These are phyloP conservation scores for Caenorhabditis becei DNA, from an alignment of 2,888 invertebrate species.

Conservation along the genomic window DNA sequence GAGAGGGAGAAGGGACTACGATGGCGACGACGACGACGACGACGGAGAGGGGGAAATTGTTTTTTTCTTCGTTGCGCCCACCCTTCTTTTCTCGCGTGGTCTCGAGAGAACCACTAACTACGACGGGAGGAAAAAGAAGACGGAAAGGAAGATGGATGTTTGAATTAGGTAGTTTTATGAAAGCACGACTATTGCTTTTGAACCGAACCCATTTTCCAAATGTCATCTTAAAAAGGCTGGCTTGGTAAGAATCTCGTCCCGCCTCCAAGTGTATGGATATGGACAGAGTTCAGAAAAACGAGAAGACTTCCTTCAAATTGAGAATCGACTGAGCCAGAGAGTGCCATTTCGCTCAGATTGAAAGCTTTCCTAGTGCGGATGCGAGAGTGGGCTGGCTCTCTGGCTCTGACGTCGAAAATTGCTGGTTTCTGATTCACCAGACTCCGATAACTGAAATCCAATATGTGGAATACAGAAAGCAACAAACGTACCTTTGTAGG, in stretches of 20 bases:
- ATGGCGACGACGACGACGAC: constrained; percentile 35
- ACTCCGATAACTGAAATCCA: background rate
- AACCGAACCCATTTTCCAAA: background rate
- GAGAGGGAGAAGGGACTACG: constrained; percentile 33
- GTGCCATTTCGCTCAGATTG: background rate
- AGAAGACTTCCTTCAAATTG: no score
- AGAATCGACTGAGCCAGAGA: background rate
- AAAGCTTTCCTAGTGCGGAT: background rate
- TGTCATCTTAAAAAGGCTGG: no score
- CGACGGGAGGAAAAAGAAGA: constrained; percentile 10
- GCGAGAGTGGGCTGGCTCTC: background rate
- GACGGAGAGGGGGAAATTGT: constrained; percentile 45
- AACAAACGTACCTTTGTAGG: constrained; percentile 6
- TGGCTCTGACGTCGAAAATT: background rate
- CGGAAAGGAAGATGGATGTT: constrained; percentile 38
- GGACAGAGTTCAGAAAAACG: no score
- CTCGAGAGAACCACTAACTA: constrained; percentile 52
- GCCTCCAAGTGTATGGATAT: no score
- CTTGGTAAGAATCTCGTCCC: no score
- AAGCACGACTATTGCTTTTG: background rate
- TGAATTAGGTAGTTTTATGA: constrained; percentile 44
- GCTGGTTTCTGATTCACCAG: constrained; percentile 11
- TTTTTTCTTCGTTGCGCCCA: constrained; percentile 51
- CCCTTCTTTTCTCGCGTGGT: constrained; percentile 47
- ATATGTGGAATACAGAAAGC: constrained; percentile 1